Evolutionary conservation across 2,888 invertebrate genomes (phyloP).

Genomic region (Drosophila meridiana): DNA sequence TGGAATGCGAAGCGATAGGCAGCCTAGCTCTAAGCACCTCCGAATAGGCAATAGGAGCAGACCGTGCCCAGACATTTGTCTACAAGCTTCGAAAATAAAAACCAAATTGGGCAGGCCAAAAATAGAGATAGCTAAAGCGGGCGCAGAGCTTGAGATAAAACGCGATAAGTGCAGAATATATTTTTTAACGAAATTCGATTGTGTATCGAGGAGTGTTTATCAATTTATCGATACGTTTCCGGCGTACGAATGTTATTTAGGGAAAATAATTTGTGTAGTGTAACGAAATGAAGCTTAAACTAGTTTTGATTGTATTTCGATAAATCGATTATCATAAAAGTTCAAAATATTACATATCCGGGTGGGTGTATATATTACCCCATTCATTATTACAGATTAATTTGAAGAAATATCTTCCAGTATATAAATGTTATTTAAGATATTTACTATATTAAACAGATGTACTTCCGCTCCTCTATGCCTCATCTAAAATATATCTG

Average conservation of each 20-base stretch:
- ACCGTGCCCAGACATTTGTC: conserved; percentile 37
- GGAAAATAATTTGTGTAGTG: no score
- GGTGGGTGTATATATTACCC: no score
- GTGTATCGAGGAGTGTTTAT: neutral
- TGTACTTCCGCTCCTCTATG: no score
- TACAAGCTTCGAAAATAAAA: conserved; percentile 7
- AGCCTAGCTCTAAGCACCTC: conserved; percentile 40
- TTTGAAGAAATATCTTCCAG: no score
- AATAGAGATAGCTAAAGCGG: conserved; percentile 11
- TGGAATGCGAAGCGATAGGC: conserved; percentile 75
- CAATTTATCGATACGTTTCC: conserved; percentile 3
- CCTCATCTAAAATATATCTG: no score
- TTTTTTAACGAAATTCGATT: neutral
- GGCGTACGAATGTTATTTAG: neutral
- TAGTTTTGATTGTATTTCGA: neutral
- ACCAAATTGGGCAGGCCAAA: conserved; percentile 17
- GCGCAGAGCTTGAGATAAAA: neutral
- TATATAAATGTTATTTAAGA: no score
- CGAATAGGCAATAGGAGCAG: conserved; percentile 25
- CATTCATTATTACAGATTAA: no score
- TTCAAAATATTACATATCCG: no score
- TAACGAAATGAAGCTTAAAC: neutral
- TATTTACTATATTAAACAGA: no score
- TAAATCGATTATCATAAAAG: no score
- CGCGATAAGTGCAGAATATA: conserved; percentile 16